Base-by-base conservation (phyloP, 2,797 vertebrate species). In the Chloroceryle amazona region DNA sequence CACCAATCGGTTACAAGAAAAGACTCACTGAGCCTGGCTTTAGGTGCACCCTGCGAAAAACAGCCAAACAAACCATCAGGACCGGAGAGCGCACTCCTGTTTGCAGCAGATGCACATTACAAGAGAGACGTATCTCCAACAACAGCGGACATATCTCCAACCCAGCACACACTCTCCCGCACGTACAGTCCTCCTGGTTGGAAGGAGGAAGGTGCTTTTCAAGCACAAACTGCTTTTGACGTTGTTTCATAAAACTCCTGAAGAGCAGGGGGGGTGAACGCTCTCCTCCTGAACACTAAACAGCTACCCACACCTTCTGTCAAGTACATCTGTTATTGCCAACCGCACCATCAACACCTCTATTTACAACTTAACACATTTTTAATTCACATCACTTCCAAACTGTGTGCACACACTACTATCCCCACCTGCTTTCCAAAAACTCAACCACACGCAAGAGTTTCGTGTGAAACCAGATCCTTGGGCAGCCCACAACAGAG, bases 351-450 rank as follows among this genome's bases (percentile, higher is more conserved):
- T 98, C 97, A 97, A 93, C 89, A 96, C 97, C 74, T 97, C 97
- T 98, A 95, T 98, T 98, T 98, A 94, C 93, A 96, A 95, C 97
- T 96, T 98, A 78, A 91, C 95, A 98, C 95, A 71, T 97, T 98
- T 98, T 84, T 81, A 96, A 97, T 96, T 96, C 90, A 84, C 79
- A 91, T 94, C 82, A 89, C 85, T 97, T 96, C 84, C 95, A 97
- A 97, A 52, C 94, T 94, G 91, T 52, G 49, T 80, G 87, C 91
- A 79, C 76, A 91, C 81, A 93, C 86, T 95, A 95, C 91, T 92
- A 95, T 91, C 85, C 73, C 83, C 91, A 89, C 78, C 63, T n/a
- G 73, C 44, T 93, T 61, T 46, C 85, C 76, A 49, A 74, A 90
- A 95, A 85, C 25, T 70, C 44, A 93, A 49, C 31, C 39, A 67